Evolutionary conservation across 1,140 invertebrate genomes (phyloP).

Genomic region (Nilaparvata lugens): DNA sequence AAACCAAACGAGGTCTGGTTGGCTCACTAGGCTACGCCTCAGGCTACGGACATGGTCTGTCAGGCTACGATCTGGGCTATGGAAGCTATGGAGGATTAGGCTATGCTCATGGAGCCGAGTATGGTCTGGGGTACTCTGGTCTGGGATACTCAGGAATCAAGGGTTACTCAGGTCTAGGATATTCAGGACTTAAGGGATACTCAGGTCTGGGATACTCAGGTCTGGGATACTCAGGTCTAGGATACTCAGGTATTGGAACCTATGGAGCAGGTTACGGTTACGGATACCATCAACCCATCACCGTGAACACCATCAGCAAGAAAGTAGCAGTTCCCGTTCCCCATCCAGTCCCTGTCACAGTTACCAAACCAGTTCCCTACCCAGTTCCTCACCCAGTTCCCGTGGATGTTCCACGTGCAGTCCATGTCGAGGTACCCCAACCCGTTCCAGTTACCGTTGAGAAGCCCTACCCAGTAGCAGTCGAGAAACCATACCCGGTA

Average conservation of each 20-base stretch:
- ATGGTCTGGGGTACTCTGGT: background rate
- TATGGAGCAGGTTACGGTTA: background rate
- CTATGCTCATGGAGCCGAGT: background rate
- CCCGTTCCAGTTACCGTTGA: slow-evolving; percentile 32
- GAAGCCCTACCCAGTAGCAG: slow-evolving; percentile 36
- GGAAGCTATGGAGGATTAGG: background rate
- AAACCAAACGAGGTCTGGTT: background rate
- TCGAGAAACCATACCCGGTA: slow-evolving; percentile 34
- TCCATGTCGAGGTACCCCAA: slow-evolving; percentile 18
- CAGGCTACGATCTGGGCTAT: background rate
- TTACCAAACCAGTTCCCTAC: slow-evolving; percentile 9
- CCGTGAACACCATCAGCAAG: slow-evolving; percentile 11
- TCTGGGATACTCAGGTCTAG: too few species aligned
- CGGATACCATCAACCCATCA: background rate
- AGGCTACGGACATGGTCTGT: background rate
- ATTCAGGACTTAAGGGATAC: background rate
- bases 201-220: too few species aligned
- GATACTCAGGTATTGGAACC: background rate
- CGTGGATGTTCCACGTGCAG: slow-evolving; percentile 7
- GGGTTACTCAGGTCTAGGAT: background rate
- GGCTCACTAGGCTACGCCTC: background rate
- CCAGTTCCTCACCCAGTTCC: slow-evolving; percentile 10
- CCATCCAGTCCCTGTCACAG: slow-evolving; percentile 30
- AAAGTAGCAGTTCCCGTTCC: slow-evolving; percentile 34
- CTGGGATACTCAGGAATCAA: background rate